These are phyloP conservation scores for Bicyclus anynana DNA, from an alignment of 1,140 invertebrate genomes.

Conservation along the genomic window DNA sequence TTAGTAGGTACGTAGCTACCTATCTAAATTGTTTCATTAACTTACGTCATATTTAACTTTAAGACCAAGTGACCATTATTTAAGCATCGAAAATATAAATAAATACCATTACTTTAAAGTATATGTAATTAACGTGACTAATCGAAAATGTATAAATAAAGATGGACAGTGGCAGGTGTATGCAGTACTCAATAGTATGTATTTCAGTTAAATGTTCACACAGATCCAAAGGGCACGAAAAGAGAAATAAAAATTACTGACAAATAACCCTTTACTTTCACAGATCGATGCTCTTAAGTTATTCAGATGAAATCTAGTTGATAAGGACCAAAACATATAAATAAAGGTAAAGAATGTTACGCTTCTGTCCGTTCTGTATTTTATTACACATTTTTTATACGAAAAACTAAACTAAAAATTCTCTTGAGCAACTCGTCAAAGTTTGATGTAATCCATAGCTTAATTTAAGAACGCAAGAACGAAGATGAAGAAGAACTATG, in stretches of 20 bases:
- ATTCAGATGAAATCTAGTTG: background rate
- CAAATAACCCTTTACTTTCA: slow-evolving; percentile 12
- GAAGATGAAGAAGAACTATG: no score
- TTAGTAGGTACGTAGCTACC: no score
- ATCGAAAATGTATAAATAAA: background rate
- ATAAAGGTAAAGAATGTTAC: slow-evolving; percentile 11
- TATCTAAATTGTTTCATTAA: no score
- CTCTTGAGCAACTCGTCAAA: no score
- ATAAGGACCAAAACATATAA: background rate
- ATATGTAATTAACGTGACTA: background rate
- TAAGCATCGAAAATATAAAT: background rate
- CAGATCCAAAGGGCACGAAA: slow-evolving; percentile 2
- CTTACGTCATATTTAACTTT: no score
- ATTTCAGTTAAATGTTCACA: background rate
- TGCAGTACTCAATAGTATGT: background rate
- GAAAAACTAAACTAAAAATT: no score
- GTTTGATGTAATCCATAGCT: no score
- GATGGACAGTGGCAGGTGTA: background rate
- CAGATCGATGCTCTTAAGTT: slow-evolving; percentile 11
- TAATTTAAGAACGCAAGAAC: no score
- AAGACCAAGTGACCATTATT: no score
- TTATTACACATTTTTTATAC: background rate
- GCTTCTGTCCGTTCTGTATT: slow-evolving; percentile 11
- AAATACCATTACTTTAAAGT: background rate
- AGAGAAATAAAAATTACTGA: background rate